phyloP scores from a whole-genome alignment of 2,888 invertebrate species.

The Lissocephala sabroskyi region DNA sequence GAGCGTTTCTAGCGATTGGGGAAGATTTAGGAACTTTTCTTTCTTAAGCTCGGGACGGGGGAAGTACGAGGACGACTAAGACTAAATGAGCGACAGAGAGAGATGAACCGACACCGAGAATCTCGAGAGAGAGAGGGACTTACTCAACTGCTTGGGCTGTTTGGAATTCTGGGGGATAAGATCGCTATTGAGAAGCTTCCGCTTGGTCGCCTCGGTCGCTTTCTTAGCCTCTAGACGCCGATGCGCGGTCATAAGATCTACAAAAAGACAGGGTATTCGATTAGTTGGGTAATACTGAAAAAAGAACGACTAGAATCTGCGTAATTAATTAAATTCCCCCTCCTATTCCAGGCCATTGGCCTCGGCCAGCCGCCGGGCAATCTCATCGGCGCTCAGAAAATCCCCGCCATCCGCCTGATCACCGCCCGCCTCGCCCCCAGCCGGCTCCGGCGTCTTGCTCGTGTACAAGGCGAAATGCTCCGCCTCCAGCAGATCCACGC shows the following conservation, averaged over 20 bases:
- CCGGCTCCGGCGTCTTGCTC: constrained; percentile 85
- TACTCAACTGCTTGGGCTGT: constrained; percentile 39
- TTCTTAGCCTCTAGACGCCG: constrained; percentile 33
- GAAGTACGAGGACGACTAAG: no score
- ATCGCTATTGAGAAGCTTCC: constrained; percentile 25
- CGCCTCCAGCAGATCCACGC: constrained; percentile 85
- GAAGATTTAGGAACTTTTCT: not conserved
- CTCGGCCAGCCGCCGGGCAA: constrained; percentile 68
- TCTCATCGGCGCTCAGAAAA: constrained; percentile 74
- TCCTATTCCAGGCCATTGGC: constrained; percentile 64
- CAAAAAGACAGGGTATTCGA: constrained; percentile 14
- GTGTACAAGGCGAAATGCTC: constrained; percentile 92
- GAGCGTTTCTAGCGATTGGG: not conserved
- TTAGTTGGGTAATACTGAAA: constrained; percentile 46
- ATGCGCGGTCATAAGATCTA: constrained; percentile 13
- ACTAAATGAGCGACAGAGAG: constrained; percentile 14
- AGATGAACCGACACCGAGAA: constrained; percentile 33
- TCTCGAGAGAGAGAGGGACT: constrained; percentile 22
- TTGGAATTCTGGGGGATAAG: constrained; percentile 28
- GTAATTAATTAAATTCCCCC: not conserved
- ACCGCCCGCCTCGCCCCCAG: constrained; percentile 76
- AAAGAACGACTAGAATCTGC: constrained; percentile 51
- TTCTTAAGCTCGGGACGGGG: no score
- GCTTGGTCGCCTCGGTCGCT: constrained; percentile 40
- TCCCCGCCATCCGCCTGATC: constrained; percentile 86